Conservation (phyloP, 2,888 invertebrate species). For the Rotaria socialis region DNA sequence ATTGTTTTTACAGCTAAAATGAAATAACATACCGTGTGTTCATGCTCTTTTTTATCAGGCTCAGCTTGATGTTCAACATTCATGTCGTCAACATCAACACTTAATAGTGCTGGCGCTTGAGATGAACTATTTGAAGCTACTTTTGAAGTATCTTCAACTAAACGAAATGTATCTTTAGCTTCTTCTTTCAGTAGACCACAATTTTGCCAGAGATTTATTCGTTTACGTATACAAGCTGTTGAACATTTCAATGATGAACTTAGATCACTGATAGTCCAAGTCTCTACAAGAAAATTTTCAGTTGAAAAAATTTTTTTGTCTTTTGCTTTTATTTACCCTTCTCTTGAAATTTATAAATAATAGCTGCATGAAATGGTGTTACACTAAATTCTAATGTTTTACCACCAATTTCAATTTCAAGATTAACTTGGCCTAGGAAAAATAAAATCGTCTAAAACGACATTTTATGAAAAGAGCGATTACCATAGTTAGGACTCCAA, state of each 20-base stretch:
- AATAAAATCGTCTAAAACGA: no score
- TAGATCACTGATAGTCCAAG: conserved; percentile 81
- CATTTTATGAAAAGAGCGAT: not conserved
- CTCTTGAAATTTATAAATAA: conserved; percentile 85
- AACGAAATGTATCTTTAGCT: conserved; percentile 28
- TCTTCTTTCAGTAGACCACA: conserved; percentile 77
- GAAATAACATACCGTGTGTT: not conserved
- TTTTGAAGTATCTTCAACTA: conserved; percentile 33
- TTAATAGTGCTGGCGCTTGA: not conserved
- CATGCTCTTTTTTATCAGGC: conserved; percentile 23
- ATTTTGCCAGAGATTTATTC: conserved; percentile 89
- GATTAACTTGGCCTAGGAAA: conserved; percentile 70
- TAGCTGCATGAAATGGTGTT: conserved; percentile 85
- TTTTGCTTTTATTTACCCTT: conserved; percentile 63
- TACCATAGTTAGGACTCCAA: conserved; percentile 76
- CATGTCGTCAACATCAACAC: not conserved
- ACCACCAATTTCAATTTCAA: conserved; percentile 81
- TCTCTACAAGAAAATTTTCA: conserved; percentile 61
- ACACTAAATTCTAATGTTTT: conserved; percentile 76
- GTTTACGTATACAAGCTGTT: conserved; percentile 74
- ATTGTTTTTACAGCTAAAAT: no score
- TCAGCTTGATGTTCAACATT: conserved; percentile 29
- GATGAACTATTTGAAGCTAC: not conserved
- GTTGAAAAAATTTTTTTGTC: no score
- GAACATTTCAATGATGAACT: conserved; percentile 81